Evolutionary conservation across 2,888 invertebrate species (phyloP), one percentile per base, ranked within the genome.

Genomic region (Trimorus sp.): DNA sequence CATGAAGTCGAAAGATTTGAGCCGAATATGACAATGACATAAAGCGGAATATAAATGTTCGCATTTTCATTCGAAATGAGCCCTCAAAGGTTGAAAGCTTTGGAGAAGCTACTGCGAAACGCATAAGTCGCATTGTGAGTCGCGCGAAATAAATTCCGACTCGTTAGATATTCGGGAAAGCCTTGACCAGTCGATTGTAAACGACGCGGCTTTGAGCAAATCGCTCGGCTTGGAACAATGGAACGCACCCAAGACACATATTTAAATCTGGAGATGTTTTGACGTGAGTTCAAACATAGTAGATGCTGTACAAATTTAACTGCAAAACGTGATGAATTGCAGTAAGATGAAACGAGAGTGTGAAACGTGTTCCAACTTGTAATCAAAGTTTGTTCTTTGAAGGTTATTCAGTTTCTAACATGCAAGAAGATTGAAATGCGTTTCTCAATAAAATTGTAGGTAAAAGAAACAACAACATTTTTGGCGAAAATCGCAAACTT

Each of bases 21-120:
- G 68, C 14, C 69, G 73, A 79, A 74, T 74, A 74, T 74, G 79
- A 79, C 73, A 73, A 62, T 68, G 73, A 73, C 68, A 73, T 73
- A 73, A 79, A 56, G 62, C 53, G 37, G 78, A 71, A 78, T 78
- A 71, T 78, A 66, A 66, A 79, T 79, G 63, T 70, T 58, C 37
- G 63, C 16, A 78, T 78, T 66, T 71, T 42, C 71, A 78, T 71
- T 51, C 59, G 16, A 58, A 78, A 65, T 77, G 36, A 48, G 15
- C 15, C 12, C 53, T 56, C 68, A 15, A 63, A 69, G 26, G 12
- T 45, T 12, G 12, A 6, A 45, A 66, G 59, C 26, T 56, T 58
- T 51, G 15, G 49, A 48, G 45, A 37, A 54, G 37, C 56, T 15
- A 48, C 49, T 68, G 45, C 42, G 48, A 15, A 42, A 15, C 16